A percentile compares a stretch with the other conserved stretches of the same genome.
These are phyloP conservation scores for Drosophila neonasuta DNA, from an alignment of 2,888 invertebrate genomes.

Conservation along the genomic window DNA sequence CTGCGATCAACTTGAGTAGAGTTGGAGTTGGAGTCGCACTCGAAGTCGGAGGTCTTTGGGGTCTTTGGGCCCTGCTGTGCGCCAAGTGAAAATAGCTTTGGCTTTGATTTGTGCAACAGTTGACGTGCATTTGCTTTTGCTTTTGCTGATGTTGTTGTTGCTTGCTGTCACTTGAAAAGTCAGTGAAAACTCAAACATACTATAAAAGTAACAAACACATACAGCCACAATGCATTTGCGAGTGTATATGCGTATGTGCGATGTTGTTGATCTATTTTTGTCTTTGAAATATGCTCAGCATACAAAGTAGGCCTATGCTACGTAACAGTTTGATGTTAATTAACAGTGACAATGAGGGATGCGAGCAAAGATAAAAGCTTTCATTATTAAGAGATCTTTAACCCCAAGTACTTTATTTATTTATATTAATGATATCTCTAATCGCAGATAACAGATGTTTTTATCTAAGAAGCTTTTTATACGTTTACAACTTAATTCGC, in stretches of 20 bases:
- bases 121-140: conserved; percentile 19
- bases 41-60: conserved; percentile 27
- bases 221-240: background rate
- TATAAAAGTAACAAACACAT: conserved; percentile 1
- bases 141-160: conserved; percentile 8
- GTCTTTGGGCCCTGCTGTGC: conserved; percentile 39
- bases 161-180: conserved; percentile 34
- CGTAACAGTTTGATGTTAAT: conserved; percentile 25
- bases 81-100: conserved; percentile 55
- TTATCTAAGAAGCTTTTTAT: background rate
- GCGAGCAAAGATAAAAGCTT: background rate
- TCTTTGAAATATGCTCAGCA: conserved; percentile 15
- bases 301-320: conserved; percentile 10
- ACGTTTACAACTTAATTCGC: conserved; percentile 40
- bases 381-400: background rate
- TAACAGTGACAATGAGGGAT: conserved; percentile 16
- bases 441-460: background rate
- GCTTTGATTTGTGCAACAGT: conserved; percentile 42
- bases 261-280: conserved; percentile 40
- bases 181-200: conserved; percentile 31
- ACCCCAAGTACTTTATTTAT: background rate
- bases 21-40: conserved; percentile 9
- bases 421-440: background rate
- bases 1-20: conserved; percentile 44
- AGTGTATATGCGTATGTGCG: background rate